Percentiles rank a stretch among this genome's conserved stretches.
Conservation (phyloP, 2,888 invertebrate species). For the Clistopyga incitator region DNA sequence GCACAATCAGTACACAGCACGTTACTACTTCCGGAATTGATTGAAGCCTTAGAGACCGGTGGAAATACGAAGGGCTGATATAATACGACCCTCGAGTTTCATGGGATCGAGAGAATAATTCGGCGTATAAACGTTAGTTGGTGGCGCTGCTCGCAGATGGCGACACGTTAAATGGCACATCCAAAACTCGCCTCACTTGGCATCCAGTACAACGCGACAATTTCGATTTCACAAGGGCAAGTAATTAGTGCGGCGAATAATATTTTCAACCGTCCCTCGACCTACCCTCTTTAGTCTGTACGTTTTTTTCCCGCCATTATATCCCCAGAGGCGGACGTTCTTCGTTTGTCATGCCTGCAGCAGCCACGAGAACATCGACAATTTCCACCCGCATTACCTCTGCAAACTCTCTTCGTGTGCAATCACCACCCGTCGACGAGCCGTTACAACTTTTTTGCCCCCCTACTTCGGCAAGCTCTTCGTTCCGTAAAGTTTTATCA, state of each 20-base stretch:
- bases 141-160: not conserved
- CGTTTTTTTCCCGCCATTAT: conserved; percentile 35
- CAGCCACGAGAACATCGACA: conserved; percentile 40
- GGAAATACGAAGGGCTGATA: conserved; percentile 33
- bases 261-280: conserved; percentile 19
- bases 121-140: not conserved
- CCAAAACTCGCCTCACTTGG: not conserved
- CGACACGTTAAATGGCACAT: not conserved
- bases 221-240: conserved; percentile 24
- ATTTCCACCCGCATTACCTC: conserved; percentile 61
- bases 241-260: conserved; percentile 60
- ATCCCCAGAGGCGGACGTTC: conserved; percentile 28
- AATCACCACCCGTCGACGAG: conserved; percentile 34
- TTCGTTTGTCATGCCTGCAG: conserved; percentile 48
- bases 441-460: conserved; percentile 4
- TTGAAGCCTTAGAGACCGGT: conserved; percentile 57
- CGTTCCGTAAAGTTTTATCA: conserved; percentile 22
- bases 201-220: not conserved
- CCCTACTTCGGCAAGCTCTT: not conserved
- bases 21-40: conserved; percentile 67
- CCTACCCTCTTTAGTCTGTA: not conserved
- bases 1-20: conserved; percentile 73
- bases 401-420: conserved; percentile 26
- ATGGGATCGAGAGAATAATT: not conserved
- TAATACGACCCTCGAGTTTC: conserved; percentile 42